Conservation (phyloP, 1,140 invertebrate genomes). For the Papilio glaucus region DNA sequence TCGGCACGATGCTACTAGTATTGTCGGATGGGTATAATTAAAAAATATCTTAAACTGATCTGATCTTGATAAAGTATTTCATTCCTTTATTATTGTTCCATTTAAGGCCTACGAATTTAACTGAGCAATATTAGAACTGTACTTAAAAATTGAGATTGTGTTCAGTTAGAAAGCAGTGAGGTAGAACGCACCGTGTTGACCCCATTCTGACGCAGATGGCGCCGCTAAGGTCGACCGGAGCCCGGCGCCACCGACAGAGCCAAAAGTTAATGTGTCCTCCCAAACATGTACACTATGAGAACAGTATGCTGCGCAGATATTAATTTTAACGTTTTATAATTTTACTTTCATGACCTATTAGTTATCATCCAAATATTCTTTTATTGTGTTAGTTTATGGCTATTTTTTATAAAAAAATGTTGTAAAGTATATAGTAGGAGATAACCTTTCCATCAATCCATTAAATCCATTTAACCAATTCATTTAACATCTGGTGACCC, state of each 20-base stretch:
- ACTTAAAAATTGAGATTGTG: slow-evolving; percentile 21
- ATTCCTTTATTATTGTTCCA: too few relatives aligned
- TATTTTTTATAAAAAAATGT: not conserved
- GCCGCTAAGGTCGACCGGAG: slow-evolving; percentile 33
- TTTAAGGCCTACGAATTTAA: too few relatives aligned
- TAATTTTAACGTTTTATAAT: slow-evolving; percentile 7
- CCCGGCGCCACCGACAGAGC: slow-evolving; percentile 18
- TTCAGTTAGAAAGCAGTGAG: slow-evolving; percentile 16
- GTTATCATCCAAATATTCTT: not conserved
- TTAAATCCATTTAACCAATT: too few relatives aligned
- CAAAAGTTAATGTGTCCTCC: slow-evolving; percentile 10
- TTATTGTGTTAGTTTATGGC: not conserved
- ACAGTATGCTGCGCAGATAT: not conserved
- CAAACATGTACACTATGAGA: slow-evolving; percentile 16
- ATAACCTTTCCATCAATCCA: too few relatives aligned
- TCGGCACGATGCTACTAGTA: too few relatives aligned
- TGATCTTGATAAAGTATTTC: too few relatives aligned
- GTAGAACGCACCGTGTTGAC: slow-evolving; percentile 32
- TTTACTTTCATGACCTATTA: not conserved
- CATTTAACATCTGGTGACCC: too few relatives aligned
- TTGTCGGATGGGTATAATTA: too few relatives aligned
- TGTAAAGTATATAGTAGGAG: too few relatives aligned
- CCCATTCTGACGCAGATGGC: slow-evolving; percentile 37
- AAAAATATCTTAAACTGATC: too few relatives aligned
- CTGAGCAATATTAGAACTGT: too few relatives aligned